Evolutionary conservation across 2,113 vertebrate species (phyloP), one percentile per base, ranked within the genome.

Genomic region (Centrocercus urophasianus): DNA sequence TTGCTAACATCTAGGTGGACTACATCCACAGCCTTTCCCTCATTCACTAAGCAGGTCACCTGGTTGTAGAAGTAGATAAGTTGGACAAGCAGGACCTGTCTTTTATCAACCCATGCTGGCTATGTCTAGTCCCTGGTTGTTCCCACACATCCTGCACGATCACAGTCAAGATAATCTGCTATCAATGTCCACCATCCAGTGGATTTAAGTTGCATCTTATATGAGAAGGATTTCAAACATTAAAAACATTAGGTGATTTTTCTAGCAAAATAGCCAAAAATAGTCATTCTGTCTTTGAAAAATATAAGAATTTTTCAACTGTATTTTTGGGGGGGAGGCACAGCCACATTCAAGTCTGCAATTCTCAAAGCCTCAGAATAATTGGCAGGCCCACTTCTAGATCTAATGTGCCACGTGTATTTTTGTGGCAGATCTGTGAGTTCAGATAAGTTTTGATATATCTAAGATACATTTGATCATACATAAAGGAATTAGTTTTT

Each of bases 211-310:
- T 67, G 18, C 45, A 77, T 83, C 79, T 83, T 57, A 28, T 34
- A 71, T 4, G 34, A 42, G 19, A 88, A 93, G 8, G 34, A 77
- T 63, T 91, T 76, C 16, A 66, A 42, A 56, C n/a, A 74, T 80
- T 66, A 77, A 52, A 73, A 27, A 70, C 54, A 80, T 16, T 43
- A 80, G 83, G 32, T 50, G 16, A 84, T 77, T 27, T 70, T 24
- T 59, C 34, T 71, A n/a, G 60, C 74, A 88, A 90, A 81, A 81
- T 20, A 78, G 81, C 21, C 34, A 71, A 32, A 88, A 86, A 71
- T 45, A 74, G 7, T 42, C 1, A 86, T 74, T 89, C 13, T 74
- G 86, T 76, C 45, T 81, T 30, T 64, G 32, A 90, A 88, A 89
- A 89, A 80, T 24, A 28, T 15, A 42, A 59, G 11, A 4, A 19